phyloP scores from a whole-genome alignment of 2,888 invertebrate species.

The Cephus spinipes region DNA sequence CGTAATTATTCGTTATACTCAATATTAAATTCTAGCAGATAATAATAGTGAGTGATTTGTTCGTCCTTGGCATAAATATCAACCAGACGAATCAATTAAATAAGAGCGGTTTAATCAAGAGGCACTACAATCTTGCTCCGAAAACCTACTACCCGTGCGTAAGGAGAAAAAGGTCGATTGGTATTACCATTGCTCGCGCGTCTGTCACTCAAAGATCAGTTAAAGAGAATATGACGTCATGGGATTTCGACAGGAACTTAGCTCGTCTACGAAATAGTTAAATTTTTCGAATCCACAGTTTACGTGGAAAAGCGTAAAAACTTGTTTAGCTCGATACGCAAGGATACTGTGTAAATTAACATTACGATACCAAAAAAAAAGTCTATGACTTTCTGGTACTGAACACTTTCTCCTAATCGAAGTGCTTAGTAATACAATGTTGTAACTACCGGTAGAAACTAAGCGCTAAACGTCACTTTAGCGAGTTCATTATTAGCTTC shows the following conservation, averaged over 20 bases:
- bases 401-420: constrained; percentile 4
- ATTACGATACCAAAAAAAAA: not conserved
- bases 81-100: constrained; percentile 11
- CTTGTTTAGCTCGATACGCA: not conserved
- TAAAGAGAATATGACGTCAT: not conserved
- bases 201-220: not conserved
- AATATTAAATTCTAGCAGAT: not conserved
- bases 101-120: not conserved
- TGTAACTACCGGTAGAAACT: constrained; percentile 7
- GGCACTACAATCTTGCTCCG: not conserved
- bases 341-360: not conserved
- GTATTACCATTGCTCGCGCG: not conserved
- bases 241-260: not conserved
- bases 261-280: not conserved
- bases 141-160: not conserved
- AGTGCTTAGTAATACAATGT: constrained; percentile 1
- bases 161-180: not conserved
- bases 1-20: not conserved
- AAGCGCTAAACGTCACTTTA: not conserved
- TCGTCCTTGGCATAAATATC: constrained; percentile 9
- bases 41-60: not conserved
- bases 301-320: not conserved
- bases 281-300: not conserved
- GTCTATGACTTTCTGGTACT: not conserved
- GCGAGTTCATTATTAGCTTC: not conserved